Conservation (phyloP, 2,888 invertebrate species). For the Volucella inflata region DNA sequence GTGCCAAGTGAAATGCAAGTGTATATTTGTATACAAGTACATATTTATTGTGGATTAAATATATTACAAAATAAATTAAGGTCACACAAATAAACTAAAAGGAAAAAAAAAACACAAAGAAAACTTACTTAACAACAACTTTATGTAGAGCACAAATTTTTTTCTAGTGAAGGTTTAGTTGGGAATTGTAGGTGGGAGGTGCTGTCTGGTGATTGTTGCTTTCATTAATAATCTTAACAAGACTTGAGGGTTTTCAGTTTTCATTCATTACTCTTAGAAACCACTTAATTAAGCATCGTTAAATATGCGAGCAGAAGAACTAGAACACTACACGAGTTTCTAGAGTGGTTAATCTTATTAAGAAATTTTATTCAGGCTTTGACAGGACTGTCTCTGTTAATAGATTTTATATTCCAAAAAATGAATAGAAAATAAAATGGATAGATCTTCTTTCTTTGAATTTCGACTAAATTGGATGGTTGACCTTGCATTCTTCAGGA, state of each 20-base stretch:
- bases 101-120: slow-evolving; percentile 17
- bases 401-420: too few species aligned
- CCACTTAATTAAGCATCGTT: too few species aligned
- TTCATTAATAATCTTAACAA: slow-evolving; percentile 36
- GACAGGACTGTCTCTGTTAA: too few species aligned
- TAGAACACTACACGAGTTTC: too few species aligned
- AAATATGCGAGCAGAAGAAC: too few species aligned
- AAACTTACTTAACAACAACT: slow-evolving; percentile 29
- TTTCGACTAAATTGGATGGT: too few species aligned
- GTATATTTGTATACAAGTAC: not conserved
- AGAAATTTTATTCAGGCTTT: too few species aligned
- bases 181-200: not conserved
- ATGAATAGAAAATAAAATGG: too few species aligned
- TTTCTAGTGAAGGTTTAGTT: slow-evolving; percentile 2
- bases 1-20: slow-evolving; percentile 49
- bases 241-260: not conserved
- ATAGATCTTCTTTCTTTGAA: too few species aligned
- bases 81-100: slow-evolving; percentile 60
- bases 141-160: slow-evolving; percentile 22
- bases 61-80: slow-evolving; percentile 55
- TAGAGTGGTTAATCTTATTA: too few species aligned
- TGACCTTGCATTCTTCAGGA: too few species aligned
- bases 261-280: not conserved
- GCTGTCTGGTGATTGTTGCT: slow-evolving; percentile 20
- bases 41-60: slow-evolving; percentile 25